phyloP scores from a whole-genome alignment of 2,888 invertebrate genomes.

The Campoplex nolae region DNA sequence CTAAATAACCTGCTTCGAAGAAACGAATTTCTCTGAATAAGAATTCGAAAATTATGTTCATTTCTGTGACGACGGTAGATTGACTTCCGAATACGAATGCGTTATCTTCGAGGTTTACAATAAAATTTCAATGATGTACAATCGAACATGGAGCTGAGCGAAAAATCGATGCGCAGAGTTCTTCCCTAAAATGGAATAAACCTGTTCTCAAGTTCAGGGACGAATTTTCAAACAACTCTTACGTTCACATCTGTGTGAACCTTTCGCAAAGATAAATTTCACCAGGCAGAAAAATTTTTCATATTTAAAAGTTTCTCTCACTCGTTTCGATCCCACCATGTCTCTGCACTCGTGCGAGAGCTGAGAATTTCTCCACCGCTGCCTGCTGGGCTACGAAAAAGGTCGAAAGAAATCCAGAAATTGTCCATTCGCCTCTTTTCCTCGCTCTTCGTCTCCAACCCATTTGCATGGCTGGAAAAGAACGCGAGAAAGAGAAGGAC shows the following conservation, averaged over 20 bases:
- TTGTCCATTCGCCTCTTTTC: conserved; percentile 9
- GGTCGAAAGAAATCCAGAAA: conserved; percentile 34
- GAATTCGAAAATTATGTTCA: too few relatives aligned
- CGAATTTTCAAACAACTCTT: background rate
- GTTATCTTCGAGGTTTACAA: too few relatives aligned
- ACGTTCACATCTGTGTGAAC: background rate
- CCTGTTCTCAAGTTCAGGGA: background rate
- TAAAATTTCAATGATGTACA: too few relatives aligned
- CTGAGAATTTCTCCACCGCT: background rate
- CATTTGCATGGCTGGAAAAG: background rate
- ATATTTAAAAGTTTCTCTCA: conserved; percentile 57
- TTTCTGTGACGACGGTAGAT: too few relatives aligned
- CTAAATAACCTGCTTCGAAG: too few relatives aligned
- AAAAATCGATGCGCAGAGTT: too few relatives aligned
- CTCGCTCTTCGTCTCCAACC: background rate
- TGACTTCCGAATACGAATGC: too few relatives aligned
- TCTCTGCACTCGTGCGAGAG: background rate
- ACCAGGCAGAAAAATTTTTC: conserved; percentile 50
- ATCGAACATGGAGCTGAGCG: too few relatives aligned
- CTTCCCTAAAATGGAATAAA: too few relatives aligned
- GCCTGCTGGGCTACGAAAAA: conserved; percentile 10
- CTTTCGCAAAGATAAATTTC: conserved; percentile 32
- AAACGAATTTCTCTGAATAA: too few relatives aligned
- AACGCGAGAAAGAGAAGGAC: conserved; percentile 25
- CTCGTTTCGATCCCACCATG: background rate